Evolutionary conservation across 2,113 vertebrate species (phyloP).

Genomic region (Anser cygnoides): DNA sequence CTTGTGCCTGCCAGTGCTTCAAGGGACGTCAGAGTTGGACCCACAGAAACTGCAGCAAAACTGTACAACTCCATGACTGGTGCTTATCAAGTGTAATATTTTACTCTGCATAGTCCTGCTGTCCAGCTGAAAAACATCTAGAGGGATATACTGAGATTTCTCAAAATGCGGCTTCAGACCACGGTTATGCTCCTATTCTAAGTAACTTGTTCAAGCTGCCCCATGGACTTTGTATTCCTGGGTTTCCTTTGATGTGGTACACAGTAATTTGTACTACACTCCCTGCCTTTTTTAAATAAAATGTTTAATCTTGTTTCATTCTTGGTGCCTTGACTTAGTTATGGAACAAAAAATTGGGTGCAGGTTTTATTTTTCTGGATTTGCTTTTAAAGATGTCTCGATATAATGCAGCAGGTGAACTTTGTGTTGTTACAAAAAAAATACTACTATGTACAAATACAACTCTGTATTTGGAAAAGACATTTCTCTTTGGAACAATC

Average conservation of each 20-base stretch:
- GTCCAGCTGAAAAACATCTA: slow-evolving; percentile 1
- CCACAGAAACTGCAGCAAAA: neutral
- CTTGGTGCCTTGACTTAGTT: neutral
- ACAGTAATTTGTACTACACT: slow-evolving; percentile 46
- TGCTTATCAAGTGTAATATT: neutral
- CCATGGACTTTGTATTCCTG: neutral
- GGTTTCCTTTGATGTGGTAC: slow-evolving; percentile 44
- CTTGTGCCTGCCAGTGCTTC: neutral
- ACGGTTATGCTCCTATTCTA: slow-evolving; percentile 7
- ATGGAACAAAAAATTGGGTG: slow-evolving; percentile 10
- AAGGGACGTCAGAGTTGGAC: neutral
- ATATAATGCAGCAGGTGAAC: neutral
- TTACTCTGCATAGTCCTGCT: neutral
- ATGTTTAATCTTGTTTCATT: slow-evolving; percentile 22
- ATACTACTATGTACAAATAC: neutral
- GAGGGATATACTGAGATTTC: neutral
- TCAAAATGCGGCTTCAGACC: neutral
- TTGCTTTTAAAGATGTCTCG: neutral
- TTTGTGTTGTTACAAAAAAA: neutral
- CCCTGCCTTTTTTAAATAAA: neutral
- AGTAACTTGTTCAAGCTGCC: slow-evolving; percentile 28
- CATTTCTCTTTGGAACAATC: neutral
- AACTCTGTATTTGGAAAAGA: neutral
- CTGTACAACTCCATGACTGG: neutral
- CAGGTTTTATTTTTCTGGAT: neutral